These are phyloP conservation scores for Crematogaster levior DNA, from an alignment of 2,888 invertebrate species.

Conservation along the genomic window DNA sequence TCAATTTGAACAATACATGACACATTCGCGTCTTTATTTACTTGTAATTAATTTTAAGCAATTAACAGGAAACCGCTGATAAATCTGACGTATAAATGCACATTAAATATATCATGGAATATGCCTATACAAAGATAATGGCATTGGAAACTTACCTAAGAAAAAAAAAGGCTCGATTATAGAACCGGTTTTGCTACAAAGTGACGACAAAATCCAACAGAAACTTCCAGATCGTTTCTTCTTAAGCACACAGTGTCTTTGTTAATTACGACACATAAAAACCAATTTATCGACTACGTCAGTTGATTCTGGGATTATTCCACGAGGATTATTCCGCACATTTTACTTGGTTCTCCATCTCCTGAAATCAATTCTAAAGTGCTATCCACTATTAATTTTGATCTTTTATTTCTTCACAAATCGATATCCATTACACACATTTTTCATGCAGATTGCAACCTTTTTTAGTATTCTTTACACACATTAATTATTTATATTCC, in stretches of 20 bases:
- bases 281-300: not conserved
- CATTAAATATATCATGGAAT: not conserved
- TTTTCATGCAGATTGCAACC: too few species aligned
- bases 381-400: too few species aligned
- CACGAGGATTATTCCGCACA: not conserved
- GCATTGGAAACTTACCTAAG: slow-evolving; percentile 46
- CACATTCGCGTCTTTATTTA: not conserved
- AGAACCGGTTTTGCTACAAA: slow-evolving; percentile 51
- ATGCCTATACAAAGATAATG: slow-evolving; percentile 17
- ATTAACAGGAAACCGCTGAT: not conserved
- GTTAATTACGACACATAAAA: not conserved
- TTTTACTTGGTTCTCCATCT: too few species aligned
- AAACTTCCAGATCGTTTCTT: slow-evolving; percentile 35
- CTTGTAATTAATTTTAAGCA: not conserved
- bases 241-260: not conserved
- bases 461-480: too few species aligned
- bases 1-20: not conserved
- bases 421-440: too few species aligned
- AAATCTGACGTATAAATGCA: not conserved
- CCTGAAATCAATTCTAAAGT: too few species aligned
- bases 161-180: not conserved
- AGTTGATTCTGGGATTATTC: not conserved
- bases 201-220: slow-evolving; percentile 7
- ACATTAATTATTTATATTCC: too few species aligned
- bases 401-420: too few species aligned